Evolutionary conservation across 2,888 invertebrate species (phyloP).

Genomic region (Minunthozetes semirufus): DNA sequence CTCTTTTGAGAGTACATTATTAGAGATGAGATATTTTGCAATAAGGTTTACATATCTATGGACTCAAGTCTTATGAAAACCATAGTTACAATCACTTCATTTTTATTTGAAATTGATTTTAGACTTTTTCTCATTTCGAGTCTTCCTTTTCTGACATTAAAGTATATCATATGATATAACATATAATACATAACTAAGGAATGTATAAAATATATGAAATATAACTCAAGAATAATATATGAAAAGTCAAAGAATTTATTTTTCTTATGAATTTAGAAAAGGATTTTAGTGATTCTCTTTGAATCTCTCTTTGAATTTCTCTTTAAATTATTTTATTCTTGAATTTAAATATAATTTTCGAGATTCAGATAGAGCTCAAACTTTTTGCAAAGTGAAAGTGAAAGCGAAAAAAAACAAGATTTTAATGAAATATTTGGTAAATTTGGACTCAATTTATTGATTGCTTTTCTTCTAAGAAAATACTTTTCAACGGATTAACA

Average conservation of each 20-base stretch:
- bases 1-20: neutral
- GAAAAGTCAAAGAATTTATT: neutral
- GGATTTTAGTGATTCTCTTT: neutral
- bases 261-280: neutral
- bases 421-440: too few relatives aligned
- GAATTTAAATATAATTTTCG: too few relatives aligned
- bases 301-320: neutral
- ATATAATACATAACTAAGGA: neutral
- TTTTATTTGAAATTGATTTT: constrained; percentile 16
- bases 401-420: too few relatives aligned
- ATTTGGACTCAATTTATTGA: too few relatives aligned
- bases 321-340: too few relatives aligned
- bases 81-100: neutral
- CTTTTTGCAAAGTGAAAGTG: too few relatives aligned
- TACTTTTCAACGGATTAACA: neutral
- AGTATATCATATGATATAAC: neutral
- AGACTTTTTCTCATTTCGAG: constrained; percentile 11
- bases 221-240: neutral
- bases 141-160: neutral
- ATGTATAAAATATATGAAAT: neutral
- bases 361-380: too few relatives aligned
- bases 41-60: neutral
- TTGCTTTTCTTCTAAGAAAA: neutral
- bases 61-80: neutral
- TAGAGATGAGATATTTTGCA: neutral